phyloP scores from a whole-genome alignment of 2,888 invertebrate genomes.

The Merodon equestris region DNA sequence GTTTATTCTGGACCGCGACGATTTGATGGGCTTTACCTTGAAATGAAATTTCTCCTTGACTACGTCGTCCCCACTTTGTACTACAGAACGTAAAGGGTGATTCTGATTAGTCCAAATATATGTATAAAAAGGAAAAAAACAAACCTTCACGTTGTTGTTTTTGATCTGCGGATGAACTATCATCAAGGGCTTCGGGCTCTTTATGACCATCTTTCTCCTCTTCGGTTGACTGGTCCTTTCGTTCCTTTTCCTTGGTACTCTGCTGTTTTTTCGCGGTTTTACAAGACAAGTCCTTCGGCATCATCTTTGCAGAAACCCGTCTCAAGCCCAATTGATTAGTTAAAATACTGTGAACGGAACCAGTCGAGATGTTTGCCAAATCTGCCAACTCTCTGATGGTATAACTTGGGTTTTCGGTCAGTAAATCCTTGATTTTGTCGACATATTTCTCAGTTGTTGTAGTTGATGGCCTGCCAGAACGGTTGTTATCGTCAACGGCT shows the following conservation, averaged over 20 bases:
- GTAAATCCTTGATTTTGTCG: too few species aligned
- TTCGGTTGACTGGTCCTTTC: conserved; percentile 84
- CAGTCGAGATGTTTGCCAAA: too few species aligned
- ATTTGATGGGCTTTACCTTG: conserved; percentile 81
- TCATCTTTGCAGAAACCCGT: too few species aligned
- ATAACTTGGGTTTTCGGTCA: too few species aligned
- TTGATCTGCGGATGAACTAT: conserved; percentile 84
- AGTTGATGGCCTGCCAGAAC: too few species aligned
- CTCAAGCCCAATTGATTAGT: too few species aligned
- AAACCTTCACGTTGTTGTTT: conserved; percentile 89
- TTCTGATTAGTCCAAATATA: conserved; percentile 33
- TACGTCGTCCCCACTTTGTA: conserved; percentile 88
- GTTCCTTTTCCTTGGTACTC: conserved; percentile 80
- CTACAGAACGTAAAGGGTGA: conserved; percentile 68
- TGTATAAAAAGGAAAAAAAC: conserved; percentile 41
- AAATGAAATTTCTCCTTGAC: conserved; percentile 88
- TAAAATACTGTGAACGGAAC: too few species aligned
- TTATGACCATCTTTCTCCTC: conserved; percentile 89
- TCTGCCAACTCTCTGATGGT: too few species aligned
- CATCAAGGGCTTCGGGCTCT: conserved; percentile 89
- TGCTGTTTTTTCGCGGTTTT: conserved; percentile 80
- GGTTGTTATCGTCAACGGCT: too few species aligned
- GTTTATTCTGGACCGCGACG: conserved; percentile 75
- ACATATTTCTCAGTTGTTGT: too few species aligned
- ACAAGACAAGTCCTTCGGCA: conserved; percentile 74